phyloP scores from a whole-genome alignment of 2,888 invertebrate species.

The Lissonota sp. region DNA sequence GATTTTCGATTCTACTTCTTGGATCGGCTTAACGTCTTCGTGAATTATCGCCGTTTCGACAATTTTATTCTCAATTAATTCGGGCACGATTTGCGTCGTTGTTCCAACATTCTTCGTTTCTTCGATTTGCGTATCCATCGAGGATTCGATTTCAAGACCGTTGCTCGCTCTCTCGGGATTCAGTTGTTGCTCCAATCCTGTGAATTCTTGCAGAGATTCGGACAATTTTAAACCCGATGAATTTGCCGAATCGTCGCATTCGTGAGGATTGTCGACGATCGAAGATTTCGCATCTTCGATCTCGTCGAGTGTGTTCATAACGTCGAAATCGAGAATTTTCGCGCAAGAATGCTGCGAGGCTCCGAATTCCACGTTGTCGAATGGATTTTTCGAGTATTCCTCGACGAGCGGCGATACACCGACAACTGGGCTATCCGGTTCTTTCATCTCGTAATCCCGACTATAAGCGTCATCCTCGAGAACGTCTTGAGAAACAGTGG shows the following conservation, averaged over 20 bases:
- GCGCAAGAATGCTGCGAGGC: constrained; percentile 1
- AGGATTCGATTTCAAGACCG: constrained; percentile 38
- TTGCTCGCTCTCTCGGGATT: constrained; percentile 61
- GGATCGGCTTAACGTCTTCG: constrained; percentile 15
- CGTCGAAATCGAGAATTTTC: constrained; percentile 22
- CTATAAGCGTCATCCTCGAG: constrained; percentile 30
- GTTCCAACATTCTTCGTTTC: constrained; percentile 27
- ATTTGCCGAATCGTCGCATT: constrained; percentile 27
- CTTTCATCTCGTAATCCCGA: not conserved
- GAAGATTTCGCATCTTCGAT: not conserved
- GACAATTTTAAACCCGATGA: constrained; percentile 71
- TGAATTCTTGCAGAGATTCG: constrained; percentile 78
- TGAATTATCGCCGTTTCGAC: constrained; percentile 22
- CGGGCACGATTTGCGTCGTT: constrained; percentile 25
- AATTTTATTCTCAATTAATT: not conserved
- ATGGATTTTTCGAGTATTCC: constrained; percentile 26
- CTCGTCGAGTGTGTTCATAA: constrained; percentile 11
- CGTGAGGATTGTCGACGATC: constrained; percentile 49
- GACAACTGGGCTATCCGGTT: constrained; percentile 43
- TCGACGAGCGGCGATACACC: constrained; percentile 40
- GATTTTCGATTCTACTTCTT: constrained; percentile 37
- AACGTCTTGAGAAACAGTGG: not conserved
- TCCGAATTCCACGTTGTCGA: constrained; percentile 32
- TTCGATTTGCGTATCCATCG: constrained; percentile 26
- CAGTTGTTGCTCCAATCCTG: constrained; percentile 75